Evolutionary conservation across 2,797 vertebrate species (phyloP), one percentile per base, ranked within the genome.

Genomic region (Argyrosomus regius): DNA sequence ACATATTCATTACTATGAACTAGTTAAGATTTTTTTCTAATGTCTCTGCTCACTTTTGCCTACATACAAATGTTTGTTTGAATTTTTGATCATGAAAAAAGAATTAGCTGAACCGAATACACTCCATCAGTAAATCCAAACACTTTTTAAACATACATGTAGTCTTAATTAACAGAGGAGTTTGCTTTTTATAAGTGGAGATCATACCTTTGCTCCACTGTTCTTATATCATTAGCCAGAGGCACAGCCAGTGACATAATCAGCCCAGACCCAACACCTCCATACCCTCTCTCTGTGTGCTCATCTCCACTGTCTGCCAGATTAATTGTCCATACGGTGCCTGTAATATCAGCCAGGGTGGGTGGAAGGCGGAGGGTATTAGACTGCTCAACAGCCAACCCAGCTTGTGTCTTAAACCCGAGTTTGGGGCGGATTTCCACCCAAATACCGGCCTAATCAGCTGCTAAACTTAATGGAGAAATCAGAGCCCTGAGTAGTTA

Each of bases 241-340:
- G 77, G 75, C 85, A 81, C 87, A 89, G 88, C 80, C 64, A 91
- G 91, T 85, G 87, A 88, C 80, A 82, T 91, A 88, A 89, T 92
- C 87, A 89, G 70, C 76, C 80, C 78, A 90, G 77, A 84, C 85
- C 83, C 85, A 72, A 87, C 91, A 89, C 88, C 82, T 91, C 86
- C 75, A 78, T 80, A 86, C 78, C 80, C 50, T 73, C 86, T 81
- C 81, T 85, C 72, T 77, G 48, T 87, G 83, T 69, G 77, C 75
- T 87, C 86, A 84, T 86, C 81, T 83, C 72, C 73, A 82, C 72
- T 86, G 88, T 91, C 90, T 89, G 87, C 74, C 70, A 87, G 91
- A 93, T 92, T 93, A 93, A 89, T 89, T 87, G 89, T 78, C 92
- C 91, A 93, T 93, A 93, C 88, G 90, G 90, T 78, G 88, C 76